Evolutionary conservation across 2,797 vertebrate species (phyloP), one percentile per base, ranked within the genome.

Genomic region (Poecilia picta): DNA sequence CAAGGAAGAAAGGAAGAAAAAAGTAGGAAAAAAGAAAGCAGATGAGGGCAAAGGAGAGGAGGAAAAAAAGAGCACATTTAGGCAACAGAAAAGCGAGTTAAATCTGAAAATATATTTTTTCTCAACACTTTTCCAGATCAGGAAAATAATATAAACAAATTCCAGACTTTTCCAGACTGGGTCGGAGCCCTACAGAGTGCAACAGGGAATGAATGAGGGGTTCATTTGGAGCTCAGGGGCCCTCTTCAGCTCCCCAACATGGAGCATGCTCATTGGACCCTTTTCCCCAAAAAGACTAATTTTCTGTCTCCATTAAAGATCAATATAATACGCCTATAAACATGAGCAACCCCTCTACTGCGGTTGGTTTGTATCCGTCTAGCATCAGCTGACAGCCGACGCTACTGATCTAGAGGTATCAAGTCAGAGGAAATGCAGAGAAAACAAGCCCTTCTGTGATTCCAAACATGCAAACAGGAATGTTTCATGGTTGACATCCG

Each of bases 381-480:
- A 25, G 78, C 79, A 45, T 83, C 72, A 3, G 49, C 20, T 68
- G 76, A 81, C 82, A 88, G 80, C 87, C 13, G 57, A 83, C 77
- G 70, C 78, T 74, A 83, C 59, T 76, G 85, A 75, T 83, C 85
- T 41, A 89, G 89, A 91, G 75, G 81, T 89, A 84, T 72, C 79
- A 81, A 83, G 82, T 83, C 78, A 57, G 76, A 84, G 82, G 78
- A 84, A 75, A 88, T 77, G 81, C 57, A 80, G 72, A 79, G 64
- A 77, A 77, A 85, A 81, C 74, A 81, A 92, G 90, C 87, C 92
- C 88, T 94, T 93, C 85, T 78, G 75, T 87, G 73, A 78, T 81
- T 90, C 80, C 87, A 82, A 53, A 88, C 91, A 90, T 92, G 91
- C 91, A 90, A 82, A 91, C 31, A 84, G 89, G 91, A 93, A 89